Conservation (phyloP, 1,140 invertebrate species). For the Zaprionus davidi region DNA sequence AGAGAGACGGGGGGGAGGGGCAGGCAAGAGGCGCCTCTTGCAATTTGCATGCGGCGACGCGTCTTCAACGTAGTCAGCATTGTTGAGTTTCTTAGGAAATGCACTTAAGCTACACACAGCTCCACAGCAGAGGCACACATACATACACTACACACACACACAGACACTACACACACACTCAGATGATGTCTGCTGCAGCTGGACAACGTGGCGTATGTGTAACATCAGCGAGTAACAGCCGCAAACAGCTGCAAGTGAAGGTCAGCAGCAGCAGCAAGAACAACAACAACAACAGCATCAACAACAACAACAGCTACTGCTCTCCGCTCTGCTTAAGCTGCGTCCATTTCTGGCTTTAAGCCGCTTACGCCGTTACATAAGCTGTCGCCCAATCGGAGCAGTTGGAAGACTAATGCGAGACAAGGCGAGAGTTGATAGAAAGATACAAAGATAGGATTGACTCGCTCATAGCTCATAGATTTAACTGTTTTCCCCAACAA, state of each 20-base stretch:
- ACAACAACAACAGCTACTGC: not conserved
- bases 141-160: not conserved
- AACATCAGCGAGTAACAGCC: not conserved
- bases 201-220: constrained; percentile 41
- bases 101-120: constrained; percentile 14
- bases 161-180: not conserved
- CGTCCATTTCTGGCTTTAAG: constrained; percentile 2
- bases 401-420: not conserved
- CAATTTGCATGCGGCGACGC: constrained; percentile 38
- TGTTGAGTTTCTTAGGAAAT: constrained; percentile 48
- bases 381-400: not conserved
- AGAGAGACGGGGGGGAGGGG: not conserved
- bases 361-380: constrained; percentile 10
- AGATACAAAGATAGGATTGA: not conserved
- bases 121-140: not conserved
- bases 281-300: not conserved
- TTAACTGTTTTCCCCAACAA: not conserved
- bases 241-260: constrained; percentile 31
- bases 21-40: too few relatives aligned
- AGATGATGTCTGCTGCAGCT: constrained; percentile 13
- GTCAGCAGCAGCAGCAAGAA: constrained; percentile 9
- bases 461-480: not conserved
- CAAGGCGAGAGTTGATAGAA: not conserved
- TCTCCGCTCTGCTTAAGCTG: not conserved
- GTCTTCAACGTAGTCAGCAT: constrained; percentile 34